Evolutionary conservation across 2,888 invertebrate species (phyloP).

Genomic region (Neoitamus cyanurus): DNA sequence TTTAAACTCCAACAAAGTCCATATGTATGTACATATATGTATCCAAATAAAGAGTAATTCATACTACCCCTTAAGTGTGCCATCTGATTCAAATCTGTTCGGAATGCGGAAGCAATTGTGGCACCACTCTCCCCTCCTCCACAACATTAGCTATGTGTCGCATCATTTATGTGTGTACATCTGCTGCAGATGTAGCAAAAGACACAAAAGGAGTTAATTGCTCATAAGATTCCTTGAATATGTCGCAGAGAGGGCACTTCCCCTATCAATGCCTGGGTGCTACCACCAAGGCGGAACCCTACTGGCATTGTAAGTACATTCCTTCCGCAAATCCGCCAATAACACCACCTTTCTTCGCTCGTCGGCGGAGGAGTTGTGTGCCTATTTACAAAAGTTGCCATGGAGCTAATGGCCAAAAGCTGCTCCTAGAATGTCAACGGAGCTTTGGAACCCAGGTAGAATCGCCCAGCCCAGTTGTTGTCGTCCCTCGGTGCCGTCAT

Average conservation of each 20-base stretch:
- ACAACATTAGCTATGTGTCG: not conserved
- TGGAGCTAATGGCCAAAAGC: slow-evolving; percentile 23
- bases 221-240: not conserved
- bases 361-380: not conserved
- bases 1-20: not conserved
- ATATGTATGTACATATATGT: not conserved
- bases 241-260: not conserved
- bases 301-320: not conserved
- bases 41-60: not conserved
- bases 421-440: not conserved
- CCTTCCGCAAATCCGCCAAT: slow-evolving; percentile 19
- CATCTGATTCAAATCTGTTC: not conserved
- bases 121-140: not conserved
- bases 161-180: not conserved
- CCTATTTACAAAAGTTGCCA: slow-evolving; percentile 33
- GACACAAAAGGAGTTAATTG: slow-evolving; percentile 23
- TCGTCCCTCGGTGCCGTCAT: not conserved
- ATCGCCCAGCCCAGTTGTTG: slow-evolving; percentile 1
- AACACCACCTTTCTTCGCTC: not conserved
- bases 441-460: slow-evolving; percentile 7
- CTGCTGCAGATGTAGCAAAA: not conserved
- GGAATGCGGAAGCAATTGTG: not conserved
- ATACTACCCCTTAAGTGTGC: not conserved
- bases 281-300: not conserved
- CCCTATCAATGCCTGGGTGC: not conserved